Percentiles rank a stretch among this genome's conserved stretches.
phyloP scores from a whole-genome alignment of 2,888 invertebrate species.

The Stenolophus ochropezus region DNA sequence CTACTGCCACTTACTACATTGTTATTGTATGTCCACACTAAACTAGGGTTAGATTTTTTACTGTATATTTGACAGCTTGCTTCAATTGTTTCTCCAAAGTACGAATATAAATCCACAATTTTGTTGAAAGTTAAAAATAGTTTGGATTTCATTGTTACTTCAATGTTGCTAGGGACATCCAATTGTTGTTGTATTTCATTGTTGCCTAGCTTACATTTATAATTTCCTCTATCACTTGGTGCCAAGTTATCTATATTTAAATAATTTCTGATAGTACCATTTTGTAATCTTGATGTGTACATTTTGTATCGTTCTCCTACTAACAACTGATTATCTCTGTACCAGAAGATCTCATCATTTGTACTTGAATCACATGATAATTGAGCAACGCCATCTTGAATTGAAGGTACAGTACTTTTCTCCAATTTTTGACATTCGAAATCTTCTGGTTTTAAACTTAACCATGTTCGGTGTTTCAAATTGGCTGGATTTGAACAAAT shows the following conservation, averaged over 20 bases:
- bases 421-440: background rate
- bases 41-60: background rate
- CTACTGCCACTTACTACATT: background rate
- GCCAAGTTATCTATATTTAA: background rate
- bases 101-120: background rate
- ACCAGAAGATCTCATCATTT: background rate
- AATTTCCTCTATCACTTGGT: background rate
- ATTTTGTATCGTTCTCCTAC: background rate
- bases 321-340: background rate
- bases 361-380: background rate
- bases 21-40: background rate
- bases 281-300: background rate
- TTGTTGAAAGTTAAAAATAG: background rate
- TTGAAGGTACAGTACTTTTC: background rate
- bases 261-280: background rate
- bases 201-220: background rate
- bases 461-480: background rate
- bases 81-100: background rate
- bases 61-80: background rate
- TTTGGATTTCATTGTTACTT: background rate
- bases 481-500: background rate
- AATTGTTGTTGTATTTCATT: background rate
- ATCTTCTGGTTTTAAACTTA: background rate
- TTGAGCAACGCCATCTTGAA: background rate
- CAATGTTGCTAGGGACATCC: background rate